Percentiles rank a stretch among this genome's conserved stretches.
These are phyloP conservation scores for Caradrina kadenii DNA, from an alignment of 2,888 invertebrate species.

Conservation along the genomic window DNA sequence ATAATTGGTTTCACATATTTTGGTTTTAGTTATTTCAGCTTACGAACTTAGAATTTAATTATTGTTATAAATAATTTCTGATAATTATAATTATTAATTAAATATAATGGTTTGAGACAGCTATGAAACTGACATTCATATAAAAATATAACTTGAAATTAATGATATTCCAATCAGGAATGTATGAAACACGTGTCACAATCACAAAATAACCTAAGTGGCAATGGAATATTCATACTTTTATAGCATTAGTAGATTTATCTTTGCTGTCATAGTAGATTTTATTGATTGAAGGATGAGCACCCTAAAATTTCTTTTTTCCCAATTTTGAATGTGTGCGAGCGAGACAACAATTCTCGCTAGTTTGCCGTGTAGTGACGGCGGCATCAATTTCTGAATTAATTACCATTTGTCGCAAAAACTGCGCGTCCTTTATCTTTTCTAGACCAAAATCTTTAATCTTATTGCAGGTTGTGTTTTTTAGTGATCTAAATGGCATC, in stretches of 20 bases:
- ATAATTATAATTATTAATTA: too few relatives aligned
- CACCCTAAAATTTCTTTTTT: conserved; percentile 73
- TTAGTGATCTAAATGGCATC: conserved; percentile 93
- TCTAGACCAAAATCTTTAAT: conserved; percentile 84
- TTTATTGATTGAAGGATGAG: conserved; percentile 27
- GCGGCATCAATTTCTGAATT: conserved; percentile 91
- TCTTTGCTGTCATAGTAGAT: conserved; percentile 40
- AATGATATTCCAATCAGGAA: too few relatives aligned
- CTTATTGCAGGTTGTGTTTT: conserved; percentile 80
- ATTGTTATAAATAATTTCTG: too few relatives aligned
- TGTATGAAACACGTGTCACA: conserved; percentile 38
- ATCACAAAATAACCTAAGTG: conserved; percentile 13
- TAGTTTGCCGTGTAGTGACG: conserved; percentile 86
- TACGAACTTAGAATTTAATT: too few relatives aligned
- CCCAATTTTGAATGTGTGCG: conserved; percentile 69
- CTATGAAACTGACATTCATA: too few relatives aligned
- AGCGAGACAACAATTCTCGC: conserved; percentile 82
- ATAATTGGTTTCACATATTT: too few relatives aligned
- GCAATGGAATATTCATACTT: background rate
- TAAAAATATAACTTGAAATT: too few relatives aligned
- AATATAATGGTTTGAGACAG: too few relatives aligned
- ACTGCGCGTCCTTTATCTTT: conserved; percentile 90
- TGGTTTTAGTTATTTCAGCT: too few relatives aligned
- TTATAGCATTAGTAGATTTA: conserved; percentile 35
- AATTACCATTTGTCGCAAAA: conserved; percentile 91